Evolutionary conservation across 2,797 vertebrate species (phyloP).

Genomic region (Synaphobranchus kaupii): DNA sequence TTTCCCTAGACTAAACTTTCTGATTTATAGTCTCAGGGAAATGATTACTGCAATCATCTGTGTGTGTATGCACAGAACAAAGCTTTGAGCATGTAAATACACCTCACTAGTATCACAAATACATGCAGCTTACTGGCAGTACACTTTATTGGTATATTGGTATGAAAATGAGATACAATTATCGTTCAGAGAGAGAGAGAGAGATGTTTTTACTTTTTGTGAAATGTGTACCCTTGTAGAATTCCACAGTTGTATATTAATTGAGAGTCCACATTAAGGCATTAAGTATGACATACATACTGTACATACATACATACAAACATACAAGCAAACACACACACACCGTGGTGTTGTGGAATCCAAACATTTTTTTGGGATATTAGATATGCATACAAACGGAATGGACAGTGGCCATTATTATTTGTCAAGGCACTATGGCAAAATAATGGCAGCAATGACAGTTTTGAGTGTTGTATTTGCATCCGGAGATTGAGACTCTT

Average conservation of each 20-base stretch:
- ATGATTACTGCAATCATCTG: constrained; percentile 23
- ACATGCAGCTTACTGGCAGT: not conserved
- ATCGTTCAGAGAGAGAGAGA: constrained; percentile 4
- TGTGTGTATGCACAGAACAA: not conserved
- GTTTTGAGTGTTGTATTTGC: not conserved
- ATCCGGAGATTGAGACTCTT: not conserved
- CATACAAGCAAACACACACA: not conserved
- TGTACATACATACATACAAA: not conserved
- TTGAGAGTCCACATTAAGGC: not conserved
- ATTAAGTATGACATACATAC: not conserved
- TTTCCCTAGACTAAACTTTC: constrained; percentile 32
- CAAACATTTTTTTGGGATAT: not conserved
- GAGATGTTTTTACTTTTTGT: not conserved
- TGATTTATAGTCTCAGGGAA: constrained; percentile 29
- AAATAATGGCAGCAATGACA: not conserved
- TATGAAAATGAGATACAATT: constrained; percentile 18
- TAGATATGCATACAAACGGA: not conserved
- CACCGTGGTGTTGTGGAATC: not conserved
- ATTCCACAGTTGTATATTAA: not conserved
- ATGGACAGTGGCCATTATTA: not conserved
- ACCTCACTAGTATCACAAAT: not conserved
- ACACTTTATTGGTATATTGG: constrained; percentile 17
- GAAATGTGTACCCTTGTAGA: not conserved
- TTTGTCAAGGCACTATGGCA: not conserved
- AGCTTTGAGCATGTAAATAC: constrained; percentile 8